Evolutionary conservation across 2,113 vertebrate genomes (phyloP), one percentile per base, ranked within the genome.

Genomic region (Cichladusa arquata): DNA sequence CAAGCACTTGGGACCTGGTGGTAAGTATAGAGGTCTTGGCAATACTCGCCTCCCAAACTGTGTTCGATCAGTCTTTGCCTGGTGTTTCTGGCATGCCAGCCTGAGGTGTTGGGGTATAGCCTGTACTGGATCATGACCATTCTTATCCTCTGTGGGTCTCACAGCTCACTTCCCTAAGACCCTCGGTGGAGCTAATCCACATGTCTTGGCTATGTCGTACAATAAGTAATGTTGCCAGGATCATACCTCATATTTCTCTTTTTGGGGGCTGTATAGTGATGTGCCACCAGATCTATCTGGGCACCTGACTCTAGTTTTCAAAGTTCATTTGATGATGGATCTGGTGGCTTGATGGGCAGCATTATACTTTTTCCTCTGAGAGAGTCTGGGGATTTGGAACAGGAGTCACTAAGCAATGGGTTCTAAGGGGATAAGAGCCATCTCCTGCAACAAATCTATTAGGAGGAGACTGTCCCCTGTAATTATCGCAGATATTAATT

Each of bases 1-100:
- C 97, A 97, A 97, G 95, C 97, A 71, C 90, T 94, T 76, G 72
- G 97, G 97, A 96, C 81, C 92, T 11, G 86, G 96, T 92, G 97
- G 97, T 97, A 97, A 97, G 97, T 97, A 97, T 97, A 81, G 64
- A 96, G 96, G 95, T 96, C 93, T 97, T 97, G 96, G 92, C 96
- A 97, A 96, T 97, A 95, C 93, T 95, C 88, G 77, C 96, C 97
- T 96, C 96, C 96, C 53, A 96, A 97, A 92, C 78, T 94, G 96
- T 97, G 96, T 97, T 97, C 96, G 73, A 97, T 95, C 95, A 97
- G 97, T 97, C 96, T 95, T 97, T 97, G 97, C 97, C 97, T 97
- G 97, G 96, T 97, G 97, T 97, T 97, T 97, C 97, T 97, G 97
- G 97, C 97, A 97, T 97, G 97, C 97, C 95, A 93, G 97, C 97